These are phyloP conservation scores for Patella ulyssiponensis DNA, from an alignment of 2,888 invertebrate species.

Conservation along the genomic window DNA sequence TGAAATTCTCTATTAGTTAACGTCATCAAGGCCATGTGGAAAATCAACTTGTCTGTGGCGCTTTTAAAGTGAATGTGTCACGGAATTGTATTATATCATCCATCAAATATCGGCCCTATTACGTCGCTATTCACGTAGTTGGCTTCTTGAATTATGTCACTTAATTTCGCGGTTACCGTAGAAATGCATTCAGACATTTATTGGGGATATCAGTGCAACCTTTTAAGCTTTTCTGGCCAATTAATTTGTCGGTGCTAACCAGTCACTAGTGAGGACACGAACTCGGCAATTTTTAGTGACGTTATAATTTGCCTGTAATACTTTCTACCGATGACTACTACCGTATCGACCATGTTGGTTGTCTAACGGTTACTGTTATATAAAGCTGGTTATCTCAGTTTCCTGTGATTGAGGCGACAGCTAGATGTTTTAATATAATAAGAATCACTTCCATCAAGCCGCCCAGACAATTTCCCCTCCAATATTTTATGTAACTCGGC, in stretches of 20 bases:
- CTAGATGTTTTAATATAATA: neutral
- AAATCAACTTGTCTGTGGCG: conserved; percentile 3
- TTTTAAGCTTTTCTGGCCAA: conserved; percentile 7
- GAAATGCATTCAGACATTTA: neutral
- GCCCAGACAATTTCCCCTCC: neutral
- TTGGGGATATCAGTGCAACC: neutral
- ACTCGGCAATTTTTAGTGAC: neutral
- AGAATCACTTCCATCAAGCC: neutral
- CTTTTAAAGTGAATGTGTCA: no score
- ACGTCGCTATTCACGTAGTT: neutral
- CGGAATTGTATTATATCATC: no score
- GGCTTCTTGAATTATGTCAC: conserved; percentile 8
- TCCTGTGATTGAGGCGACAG: neutral
- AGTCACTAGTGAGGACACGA: neutral
- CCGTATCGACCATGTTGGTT: no score
- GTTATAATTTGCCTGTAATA: neutral
- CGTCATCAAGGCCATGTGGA: conserved; percentile 1
- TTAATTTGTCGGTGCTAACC: neutral
- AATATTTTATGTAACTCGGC: neutral
- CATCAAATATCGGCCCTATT: neutral
- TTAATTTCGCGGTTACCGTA: neutral
- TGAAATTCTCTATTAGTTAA: no score
- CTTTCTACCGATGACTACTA: no score
- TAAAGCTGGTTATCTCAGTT: no score
- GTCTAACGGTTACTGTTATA: no score